These are phyloP conservation scores for Plutomurus gul DNA, from an alignment of 1,140 invertebrate genomes.

Conservation along the genomic window DNA sequence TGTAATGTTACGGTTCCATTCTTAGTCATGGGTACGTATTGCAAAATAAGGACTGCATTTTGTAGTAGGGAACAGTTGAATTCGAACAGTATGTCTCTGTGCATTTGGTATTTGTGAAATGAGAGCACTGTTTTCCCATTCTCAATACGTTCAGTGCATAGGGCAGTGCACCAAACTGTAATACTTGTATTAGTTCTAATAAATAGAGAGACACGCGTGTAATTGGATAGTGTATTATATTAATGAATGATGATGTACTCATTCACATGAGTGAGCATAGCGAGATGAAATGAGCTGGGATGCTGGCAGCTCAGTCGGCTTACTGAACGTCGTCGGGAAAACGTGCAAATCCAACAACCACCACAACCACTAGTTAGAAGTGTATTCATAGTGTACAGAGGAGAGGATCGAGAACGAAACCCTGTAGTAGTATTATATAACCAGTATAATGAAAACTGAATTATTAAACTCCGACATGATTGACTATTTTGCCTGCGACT, in stretches of 20 bases:
- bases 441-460: background rate
- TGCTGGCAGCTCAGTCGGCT: background rate
- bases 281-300: background rate
- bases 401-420: too few relatives aligned
- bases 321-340: background rate
- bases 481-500: background rate
- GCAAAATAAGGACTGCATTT: too few relatives aligned
- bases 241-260: slow-evolving; percentile 31
- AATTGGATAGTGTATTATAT: slow-evolving; percentile 44
- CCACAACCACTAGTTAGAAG: background rate
- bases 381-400: background rate
- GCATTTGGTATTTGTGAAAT: background rate
- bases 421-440: background rate
- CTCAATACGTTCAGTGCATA: too few relatives aligned
- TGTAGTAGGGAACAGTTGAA: too few relatives aligned
- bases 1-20: too few relatives aligned
- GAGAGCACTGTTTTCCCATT: too few relatives aligned
- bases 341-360: background rate
- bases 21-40: too few relatives aligned
- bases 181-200: too few relatives aligned
- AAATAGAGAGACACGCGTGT: slow-evolving; percentile 34
- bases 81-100: too few relatives aligned
- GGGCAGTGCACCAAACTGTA: too few relatives aligned
- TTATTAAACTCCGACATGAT: background rate
- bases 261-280: slow-evolving; percentile 1